Base-by-base conservation (phyloP, 2,113 vertebrate species). In the Apistogramma diplotaenia region DNA sequence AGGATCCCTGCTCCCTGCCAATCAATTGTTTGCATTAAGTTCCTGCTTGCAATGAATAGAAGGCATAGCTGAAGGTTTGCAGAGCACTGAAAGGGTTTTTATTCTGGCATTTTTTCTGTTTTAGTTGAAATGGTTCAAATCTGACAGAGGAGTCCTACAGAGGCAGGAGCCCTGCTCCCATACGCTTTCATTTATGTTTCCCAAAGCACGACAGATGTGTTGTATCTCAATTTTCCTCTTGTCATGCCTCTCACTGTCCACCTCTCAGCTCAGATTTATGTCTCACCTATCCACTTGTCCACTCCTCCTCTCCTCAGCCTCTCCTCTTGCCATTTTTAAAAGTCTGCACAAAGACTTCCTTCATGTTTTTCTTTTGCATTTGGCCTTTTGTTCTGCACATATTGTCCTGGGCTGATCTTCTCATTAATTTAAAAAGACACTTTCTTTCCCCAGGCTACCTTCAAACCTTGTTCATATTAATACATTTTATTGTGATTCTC, bases 131-230 rank as follows among this genome's bases (percentile, higher is more conserved):
- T 49, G 19, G n/a, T 21, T 74, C 0, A 58, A 55, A 61, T 13
- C 16, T 0, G 2, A 18, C 13, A 4, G 37, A 40, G 0, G 3
- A 75, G 35, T 3, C 3, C 27, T 40, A 13, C 43, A 29, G 10
- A 29, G 25, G 65, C 25, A 70, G 65, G 5, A 29, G 27, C 62
- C 37, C 8, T 49, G 25, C 40, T 12, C n/a, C 18, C 31, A 12
- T 33, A n/a, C 25, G 18, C 25, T 61, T 83, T 72, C 40, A 83
- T 79, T 76, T 78, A 13, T 86, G 80, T 70, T 57, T 88, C 49
- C 76, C 78, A 67, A 77, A 73, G 72, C 71, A 62, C 75, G 4
- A 21, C 81, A 86, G 78, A 84, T 72, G 76, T 60, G 77, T 77
- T 62, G 58, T 23, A 40, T 81, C 78, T 81, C 80, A 19, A 5